Base-by-base conservation (phyloP, 2,113 vertebrate species). In the Hystrix cristata region DNA sequence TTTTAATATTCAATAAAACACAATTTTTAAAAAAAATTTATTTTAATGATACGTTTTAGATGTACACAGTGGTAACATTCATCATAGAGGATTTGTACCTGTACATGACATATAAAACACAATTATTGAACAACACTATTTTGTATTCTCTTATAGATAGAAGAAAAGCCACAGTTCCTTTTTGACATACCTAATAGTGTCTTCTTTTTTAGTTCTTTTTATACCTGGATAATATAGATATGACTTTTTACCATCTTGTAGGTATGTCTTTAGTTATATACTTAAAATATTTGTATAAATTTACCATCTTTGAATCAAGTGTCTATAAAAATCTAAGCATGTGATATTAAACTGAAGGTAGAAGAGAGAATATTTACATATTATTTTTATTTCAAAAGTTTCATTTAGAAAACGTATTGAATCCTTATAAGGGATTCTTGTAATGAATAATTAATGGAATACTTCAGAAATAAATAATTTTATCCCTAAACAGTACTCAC, bases 401-500 rank as follows among this genome's bases (percentile, higher is more conserved):
- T 95, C 23, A 89, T 90, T 95, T 88, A 87, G 84, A n/a, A 95
- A 87, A 94, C 31, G 82, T 69, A 67, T 55, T 89, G 9, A 57
- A 78, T 93, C 16, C 43, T 95, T 94, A 57, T 48, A 69, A 38
- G 10, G 8, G 81, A 43, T 80, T 93, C 46, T 96, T 86, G 0
- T 84, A 87, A 91, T 74, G 83, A 93, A 91, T 60, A 74, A 43
- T 55, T 79, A 87, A 90, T 78, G 2, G 19, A 2, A 31, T 96
- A 69, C 12, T 81, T 95, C 29, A 90, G 38, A 95, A 96, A 91
- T 90, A 83, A 87, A 96, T n/a, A 31, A 78, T 87, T 93, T 88
- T 80, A 46, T 8, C 1, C 12, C 7, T 10, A 90, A 94, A 89
- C 23, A 64, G 1, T 90, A 84, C 82, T 93, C 11, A 38, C 15